phyloP scores from a whole-genome alignment of 2,797 vertebrate genomes.

The Malurus splendens region DNA sequence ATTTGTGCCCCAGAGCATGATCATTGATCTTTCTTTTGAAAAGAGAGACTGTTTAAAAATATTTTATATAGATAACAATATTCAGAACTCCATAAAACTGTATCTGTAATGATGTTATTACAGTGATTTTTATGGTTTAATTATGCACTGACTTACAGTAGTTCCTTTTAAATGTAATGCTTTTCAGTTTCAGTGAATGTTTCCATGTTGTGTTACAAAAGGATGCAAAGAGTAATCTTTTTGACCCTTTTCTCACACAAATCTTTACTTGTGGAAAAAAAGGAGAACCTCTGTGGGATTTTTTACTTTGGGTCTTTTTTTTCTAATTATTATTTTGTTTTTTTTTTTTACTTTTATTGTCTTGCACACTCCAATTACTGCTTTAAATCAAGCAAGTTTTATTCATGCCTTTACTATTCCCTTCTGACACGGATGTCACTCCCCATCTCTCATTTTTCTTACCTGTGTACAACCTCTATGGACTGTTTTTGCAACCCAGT shows the following conservation, averaged over 20 bases:
- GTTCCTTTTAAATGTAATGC: neutral
- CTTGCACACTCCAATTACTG: neutral
- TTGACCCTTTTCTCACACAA: neutral
- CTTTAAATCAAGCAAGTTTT: neutral
- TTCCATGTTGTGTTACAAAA: neutral
- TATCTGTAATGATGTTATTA: neutral
- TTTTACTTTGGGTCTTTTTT: rapidly evolving
- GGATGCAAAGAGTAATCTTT: neutral
- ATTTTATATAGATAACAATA: neutral
- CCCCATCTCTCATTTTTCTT: neutral
- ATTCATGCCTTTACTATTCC: neutral
- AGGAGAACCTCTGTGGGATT: rapidly evolving
- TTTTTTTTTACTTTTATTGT: neutral
- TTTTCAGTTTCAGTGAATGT: neutral
- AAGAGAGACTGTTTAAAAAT: neutral
- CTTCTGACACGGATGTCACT: neutral
- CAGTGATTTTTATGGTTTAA: neutral
- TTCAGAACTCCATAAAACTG: neutral
- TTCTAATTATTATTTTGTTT: neutral
- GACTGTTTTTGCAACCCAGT: rapidly evolving
- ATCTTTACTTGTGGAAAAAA: neutral
- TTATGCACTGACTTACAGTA: neutral
- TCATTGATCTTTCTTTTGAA: neutral
- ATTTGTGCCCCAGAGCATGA: neutral
- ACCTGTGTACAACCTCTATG: neutral